These are phyloP conservation scores for Neogale vison DNA, from an alignment of 2,113 vertebrate genomes.

Conservation along the genomic window DNA sequence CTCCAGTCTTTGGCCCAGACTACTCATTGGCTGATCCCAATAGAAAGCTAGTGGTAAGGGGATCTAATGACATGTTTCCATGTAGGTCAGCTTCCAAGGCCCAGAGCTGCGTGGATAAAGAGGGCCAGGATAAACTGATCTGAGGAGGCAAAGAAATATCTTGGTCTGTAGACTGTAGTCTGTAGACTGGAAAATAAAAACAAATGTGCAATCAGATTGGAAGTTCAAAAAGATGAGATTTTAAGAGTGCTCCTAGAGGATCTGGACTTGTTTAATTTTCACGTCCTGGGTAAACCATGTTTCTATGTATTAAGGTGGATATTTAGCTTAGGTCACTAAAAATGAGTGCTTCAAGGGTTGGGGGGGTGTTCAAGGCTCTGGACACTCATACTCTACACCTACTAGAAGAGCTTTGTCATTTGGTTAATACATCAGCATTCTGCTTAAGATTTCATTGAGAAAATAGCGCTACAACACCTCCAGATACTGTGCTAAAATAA, in stretches of 20 bases:
- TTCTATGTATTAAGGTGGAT: background rate
- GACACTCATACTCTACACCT: background rate
- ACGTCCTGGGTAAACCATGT: background rate
- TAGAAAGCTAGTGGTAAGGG: background rate
- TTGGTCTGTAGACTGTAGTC: background rate
- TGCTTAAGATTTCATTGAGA: background rate
- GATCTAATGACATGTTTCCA: background rate
- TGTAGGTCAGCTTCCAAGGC: background rate
- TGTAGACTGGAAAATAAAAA: conserved; percentile 31
- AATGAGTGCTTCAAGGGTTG: background rate
- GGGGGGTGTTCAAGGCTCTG: background rate
- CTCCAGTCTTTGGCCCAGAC: background rate
- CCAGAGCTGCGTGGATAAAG: background rate
- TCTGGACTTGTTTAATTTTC: background rate
- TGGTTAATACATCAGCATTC: background rate
- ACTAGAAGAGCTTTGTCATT: background rate
- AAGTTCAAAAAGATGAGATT: background rate
- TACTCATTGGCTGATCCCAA: background rate
- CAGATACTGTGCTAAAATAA: background rate
- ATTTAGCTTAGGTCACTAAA: background rate
- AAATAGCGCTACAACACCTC: background rate
- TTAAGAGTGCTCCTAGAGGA: background rate
- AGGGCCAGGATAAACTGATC: background rate
- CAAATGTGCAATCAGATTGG: background rate
- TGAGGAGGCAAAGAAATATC: background rate